phyloP scores from a whole-genome alignment of 2,888 invertebrate species.

The Dichetophora obliterata region DNA sequence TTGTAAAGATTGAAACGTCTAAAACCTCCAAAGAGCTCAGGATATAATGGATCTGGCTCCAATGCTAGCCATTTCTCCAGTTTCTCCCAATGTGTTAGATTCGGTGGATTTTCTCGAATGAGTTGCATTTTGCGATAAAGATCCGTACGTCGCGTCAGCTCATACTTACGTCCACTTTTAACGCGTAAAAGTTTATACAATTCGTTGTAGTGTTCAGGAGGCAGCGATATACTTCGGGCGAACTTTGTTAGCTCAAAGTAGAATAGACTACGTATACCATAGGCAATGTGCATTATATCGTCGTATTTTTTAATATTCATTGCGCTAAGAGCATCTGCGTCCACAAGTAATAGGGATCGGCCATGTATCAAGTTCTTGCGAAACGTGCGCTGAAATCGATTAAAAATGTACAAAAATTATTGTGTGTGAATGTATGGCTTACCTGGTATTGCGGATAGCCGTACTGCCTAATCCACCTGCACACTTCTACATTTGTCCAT shows the following conservation, averaged over 20 bases:
- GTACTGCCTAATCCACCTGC: conserved; percentile 70
- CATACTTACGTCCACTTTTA: conserved; percentile 71
- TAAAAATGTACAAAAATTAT: neutral
- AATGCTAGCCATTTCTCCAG: conserved; percentile 58
- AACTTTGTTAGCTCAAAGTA: conserved; percentile 69
- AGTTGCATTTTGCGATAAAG: conserved; percentile 73
- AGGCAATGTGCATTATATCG: conserved; percentile 68
- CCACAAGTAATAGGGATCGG: conserved; percentile 70
- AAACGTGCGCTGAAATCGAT: conserved; percentile 64
- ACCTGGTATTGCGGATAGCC: conserved; percentile 73
- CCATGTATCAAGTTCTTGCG: conserved; percentile 71
- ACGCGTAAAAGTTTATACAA: conserved; percentile 72
- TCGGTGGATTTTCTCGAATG: conserved; percentile 67
- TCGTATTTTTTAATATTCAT: conserved; percentile 71
- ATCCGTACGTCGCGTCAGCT: conserved; percentile 70
- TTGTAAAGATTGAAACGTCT: conserved; percentile 49
- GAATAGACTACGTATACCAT: conserved; percentile 68
- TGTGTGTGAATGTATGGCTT: conserved; percentile 9
- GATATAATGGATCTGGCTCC: conserved; percentile 43
- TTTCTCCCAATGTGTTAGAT: conserved; percentile 72
- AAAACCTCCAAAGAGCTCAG: conserved; percentile 55
- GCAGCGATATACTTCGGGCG: conserved; percentile 69
- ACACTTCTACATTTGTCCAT: conserved; percentile 71
- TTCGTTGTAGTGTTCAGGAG: conserved; percentile 70
- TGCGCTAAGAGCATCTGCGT: conserved; percentile 69